Conservation (phyloP, 2,888 invertebrate species). For the Ornithoptera alexandrae region DNA sequence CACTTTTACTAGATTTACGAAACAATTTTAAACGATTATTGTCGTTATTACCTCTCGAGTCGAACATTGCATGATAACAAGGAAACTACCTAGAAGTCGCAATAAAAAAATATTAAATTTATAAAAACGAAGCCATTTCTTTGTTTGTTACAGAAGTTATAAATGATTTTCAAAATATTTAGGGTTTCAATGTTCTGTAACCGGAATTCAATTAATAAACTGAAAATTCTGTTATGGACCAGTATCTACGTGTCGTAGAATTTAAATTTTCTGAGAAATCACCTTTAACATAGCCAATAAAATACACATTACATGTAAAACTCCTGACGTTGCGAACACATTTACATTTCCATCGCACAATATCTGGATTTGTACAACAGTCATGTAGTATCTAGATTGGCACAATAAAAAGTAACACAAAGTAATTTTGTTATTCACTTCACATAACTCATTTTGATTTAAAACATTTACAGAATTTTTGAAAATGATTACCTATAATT, state of each 20-base stretch:
- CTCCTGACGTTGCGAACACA: background rate
- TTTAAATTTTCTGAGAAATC: constrained; percentile 4
- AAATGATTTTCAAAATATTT: constrained; percentile 2
- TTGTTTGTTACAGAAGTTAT: constrained; percentile 14
- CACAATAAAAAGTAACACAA: background rate
- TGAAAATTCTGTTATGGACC: background rate
- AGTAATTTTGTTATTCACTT: background rate
- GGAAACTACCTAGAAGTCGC: constrained; percentile 46
- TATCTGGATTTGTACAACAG: background rate
- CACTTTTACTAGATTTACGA: constrained; percentile 76
- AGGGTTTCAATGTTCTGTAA: background rate
- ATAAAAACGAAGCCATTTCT: constrained; percentile 16
- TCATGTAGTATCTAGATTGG: constrained; percentile 2
- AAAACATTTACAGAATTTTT: background rate
- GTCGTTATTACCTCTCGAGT: constrained; percentile 52
- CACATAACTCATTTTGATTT: background rate
- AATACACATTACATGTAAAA: background rate
- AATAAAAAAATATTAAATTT: constrained; percentile 26
- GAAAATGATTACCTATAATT: background rate
- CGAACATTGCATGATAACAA: constrained; percentile 62
- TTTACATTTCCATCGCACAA: constrained; percentile 3
- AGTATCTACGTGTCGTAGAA: background rate
- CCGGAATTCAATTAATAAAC: background rate
- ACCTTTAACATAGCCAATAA: background rate
- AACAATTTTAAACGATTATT: constrained; percentile 60